Evolutionary conservation across 2,113 vertebrate genomes (phyloP), one percentile per base, ranked within the genome.

Genomic region (Silurus meridionalis): DNA sequence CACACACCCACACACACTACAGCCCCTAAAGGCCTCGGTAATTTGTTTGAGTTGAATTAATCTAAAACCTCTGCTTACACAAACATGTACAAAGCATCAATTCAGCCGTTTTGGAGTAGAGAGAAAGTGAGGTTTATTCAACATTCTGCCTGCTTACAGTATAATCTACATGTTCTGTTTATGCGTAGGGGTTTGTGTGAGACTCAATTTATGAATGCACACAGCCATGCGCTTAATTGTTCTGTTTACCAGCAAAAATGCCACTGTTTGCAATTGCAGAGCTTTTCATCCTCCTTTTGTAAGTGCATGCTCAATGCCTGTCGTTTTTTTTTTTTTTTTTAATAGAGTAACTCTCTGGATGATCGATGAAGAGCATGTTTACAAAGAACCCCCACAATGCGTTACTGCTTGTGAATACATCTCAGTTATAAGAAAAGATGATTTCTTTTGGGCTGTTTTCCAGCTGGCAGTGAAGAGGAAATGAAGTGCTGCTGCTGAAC

Each of bases 141-240:
- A 88, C 72, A 61, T 28, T 80, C 64, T 50, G 64, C 19, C 78
- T 81, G 66, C 60, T 83, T 85, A 15, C 75, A 83, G 86, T 82
- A 58, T 71, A 71, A 55, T 55, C 53, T 79, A 66, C 74, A 46
- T 37, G 50, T 13, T 21, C 53, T 57, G 6, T 25, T 52, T 50
- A 14, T 80, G 61, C 28, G 37, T 78, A 13, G 6, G 48, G 82
- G 69, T 60, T 48, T 72, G 82, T 71, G 67, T 71, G 4, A 13
- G 11, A 14, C n/a, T 37, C 17, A 52, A 6, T 17, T 81, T 83
- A 78, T 84, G 72, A 85, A 85, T 89, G 79, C 80, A 89, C 66
- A 74, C n/a, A 10, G 71, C 88, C 85, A 88, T 67, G 77, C 80
- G 46, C 90, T 92, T 88, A 87, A 80, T 86, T 89, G 86, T 81